Base-by-base conservation (phyloP, 2,888 invertebrate species). In the Diaperis boleti region DNA sequence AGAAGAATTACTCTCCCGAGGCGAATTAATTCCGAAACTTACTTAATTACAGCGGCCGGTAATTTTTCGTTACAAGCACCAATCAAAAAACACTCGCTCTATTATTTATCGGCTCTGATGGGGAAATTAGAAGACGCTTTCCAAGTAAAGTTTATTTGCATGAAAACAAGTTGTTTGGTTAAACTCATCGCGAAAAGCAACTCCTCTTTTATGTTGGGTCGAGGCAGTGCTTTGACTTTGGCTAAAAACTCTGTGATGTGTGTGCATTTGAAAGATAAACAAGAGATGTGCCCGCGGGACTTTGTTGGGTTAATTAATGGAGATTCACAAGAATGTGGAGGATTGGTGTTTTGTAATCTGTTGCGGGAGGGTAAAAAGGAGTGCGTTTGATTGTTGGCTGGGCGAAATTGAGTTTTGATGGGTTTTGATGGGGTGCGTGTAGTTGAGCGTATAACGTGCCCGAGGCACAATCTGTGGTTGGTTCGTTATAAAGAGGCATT, bases 141-240 rank as follows among this genome's bases (percentile, higher is more conserved):
- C 11, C 11, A 10, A 35, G 35, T 39, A 3, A 15, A 39, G 7
- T 13, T 39, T 39, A 39, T 39, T 39, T 39, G 15, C 39, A 39
- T 39, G 39, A 39, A 39, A 39, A 39, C 39, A 39, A 39, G 39
- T 39, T 39, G 39, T 39, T 39, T 39, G 11, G 15, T 15, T 39
- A 15, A 39, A 39, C 39, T 39, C 39, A 15, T 39, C 15, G 14
- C 39, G 15, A 5, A 39, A 39, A 6, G 15, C 39, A 15, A 15
- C 39, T 39, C 39, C 39, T 13, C 39, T 39, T 39, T 39, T 39
- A 39, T 39, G 15, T 15, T 7, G 8, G 39, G 14, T 14, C 39
- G 39, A 39, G 39, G 14, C 7, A 15, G 14, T 15, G 39, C 39
- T 39, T 39, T 39, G 39, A 39, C 15, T 39, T 39, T 14, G 2